Conservation (phyloP, 2,113 vertebrate species). For the Myrmophylax atrothorax region DNA sequence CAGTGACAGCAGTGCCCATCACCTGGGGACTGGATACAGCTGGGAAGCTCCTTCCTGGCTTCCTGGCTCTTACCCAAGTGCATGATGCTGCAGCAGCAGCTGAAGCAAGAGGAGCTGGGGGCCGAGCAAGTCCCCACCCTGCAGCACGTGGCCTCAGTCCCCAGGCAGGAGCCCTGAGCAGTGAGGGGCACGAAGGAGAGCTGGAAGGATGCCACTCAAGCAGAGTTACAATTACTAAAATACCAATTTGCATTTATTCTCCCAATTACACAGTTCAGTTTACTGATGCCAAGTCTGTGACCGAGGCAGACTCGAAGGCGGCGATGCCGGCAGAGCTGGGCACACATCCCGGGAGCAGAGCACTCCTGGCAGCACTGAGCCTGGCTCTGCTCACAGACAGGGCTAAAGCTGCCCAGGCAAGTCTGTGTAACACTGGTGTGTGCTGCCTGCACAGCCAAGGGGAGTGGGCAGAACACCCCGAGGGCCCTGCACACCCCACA, state of each 20-base stretch:
- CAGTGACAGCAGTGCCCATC: not conserved
- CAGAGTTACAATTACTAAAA: not conserved
- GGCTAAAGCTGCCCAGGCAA: not conserved
- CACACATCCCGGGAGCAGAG: not conserved
- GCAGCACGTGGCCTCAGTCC: not conserved
- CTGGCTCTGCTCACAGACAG: not conserved
- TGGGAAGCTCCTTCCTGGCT: not conserved
- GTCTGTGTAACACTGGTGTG: not conserved
- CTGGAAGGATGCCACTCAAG: not conserved
- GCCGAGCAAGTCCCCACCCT: not conserved
- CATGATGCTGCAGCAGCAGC: not conserved
- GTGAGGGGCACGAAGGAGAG: accelerated
- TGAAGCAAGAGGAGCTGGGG: not conserved
- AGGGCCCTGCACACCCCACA: not conserved
- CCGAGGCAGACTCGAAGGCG: not conserved
- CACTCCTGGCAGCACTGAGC: not conserved
- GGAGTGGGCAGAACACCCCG: not conserved
- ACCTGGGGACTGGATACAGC: not conserved
- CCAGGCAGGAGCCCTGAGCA: not conserved
- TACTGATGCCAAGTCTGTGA: not conserved
- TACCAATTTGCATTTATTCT: slow-evolving; percentile 53
- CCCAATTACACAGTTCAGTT: not conserved
- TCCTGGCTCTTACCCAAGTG: not conserved
- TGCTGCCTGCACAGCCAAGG: not conserved
- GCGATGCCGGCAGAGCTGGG: not conserved